Evolutionary conservation across 2,888 invertebrate species (phyloP), one percentile per base, ranked within the genome.

Genomic region (Nezara viridula): DNA sequence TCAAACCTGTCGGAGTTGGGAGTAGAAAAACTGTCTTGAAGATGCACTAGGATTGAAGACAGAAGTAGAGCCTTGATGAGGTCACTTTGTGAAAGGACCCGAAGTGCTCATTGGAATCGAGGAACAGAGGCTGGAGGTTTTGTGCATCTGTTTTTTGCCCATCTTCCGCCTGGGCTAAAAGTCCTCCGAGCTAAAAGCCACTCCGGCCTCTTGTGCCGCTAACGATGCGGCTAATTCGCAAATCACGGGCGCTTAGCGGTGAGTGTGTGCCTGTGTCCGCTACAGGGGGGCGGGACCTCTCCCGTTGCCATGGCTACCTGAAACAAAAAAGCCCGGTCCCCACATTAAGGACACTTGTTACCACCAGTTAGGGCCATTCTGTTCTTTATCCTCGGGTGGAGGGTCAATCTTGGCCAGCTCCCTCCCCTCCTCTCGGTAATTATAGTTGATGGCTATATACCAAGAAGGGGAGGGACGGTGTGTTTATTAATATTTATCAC

Each of bases 321-420:
- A 73, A 73, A 73, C 66, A 73, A 73, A 55, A 73, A 73, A 32
- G 6, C 32, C 21, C 66, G 32, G 32, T 21, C 32, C 19, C 81
- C 81, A 81, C 81, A 81, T 81, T 81, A 81, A n/a, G 81, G 81
- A 81, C 81, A 81, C 81, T 81, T 81, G 81, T 81, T 81, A 81
- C 81, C 81, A 81, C 24, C 66, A 73, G 60, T 27, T 27, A 60
- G 66, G 66, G 66, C 60, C 60, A 60, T 60, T 60, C 27, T 27
- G 60, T 73, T 73, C 66, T 73, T 73, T 73, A 73, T 37, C 5
- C 32, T 21, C 19, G 10, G 32, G 14, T 73, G 6, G 37, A 73
- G 66, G 66, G 37, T 73, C 66, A 73, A 73, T 73, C 66, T 73
- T 66, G n/a, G 12, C 16, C 60, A 14, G n/a, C 44, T 10, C 44